Base-by-base conservation (phyloP, 2,888 invertebrate species). In the Drosophila dives region DNA sequence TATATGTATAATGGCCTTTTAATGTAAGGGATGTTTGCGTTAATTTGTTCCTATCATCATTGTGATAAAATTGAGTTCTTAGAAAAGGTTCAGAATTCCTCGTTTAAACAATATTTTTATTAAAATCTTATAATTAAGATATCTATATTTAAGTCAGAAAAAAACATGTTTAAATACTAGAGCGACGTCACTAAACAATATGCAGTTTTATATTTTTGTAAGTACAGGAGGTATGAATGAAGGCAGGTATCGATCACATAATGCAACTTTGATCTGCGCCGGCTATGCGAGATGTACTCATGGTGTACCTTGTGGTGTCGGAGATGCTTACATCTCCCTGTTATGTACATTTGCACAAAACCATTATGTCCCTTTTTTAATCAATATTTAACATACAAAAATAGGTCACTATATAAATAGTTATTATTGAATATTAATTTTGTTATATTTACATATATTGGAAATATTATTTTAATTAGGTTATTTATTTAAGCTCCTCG, bases 401-500 rank as follows among this genome's bases (percentile, higher is more conserved):
- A 29, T 29, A 29, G 29, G 6, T 29, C 15, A 4, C 3, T 20
- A 15, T 20, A 15, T 8, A 15, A 7, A 20, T n/a, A n/a, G 40
- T 40, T n/a, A 20, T 15, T 23, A 15, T 7, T 45, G 15, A 51
- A 33, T 3, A 20, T 60, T 38, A 32, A 51, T 17, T 38, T 38
- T 32, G 23, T 3, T 26, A 49, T 38, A 42, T n/a, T 34, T 36
- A 11, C 15, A 12, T 26, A 26, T 29, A 48, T 15, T 32, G 36
- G 10, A 49, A 49, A 29, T 29, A 26, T 7, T 23, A 17, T 17
- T 15, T 45, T 45, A 45, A 15, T 45, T 15, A 23, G 1, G 1
- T 23, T 6, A 3, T n/a, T 64, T 15, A 49, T 17, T 59, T 26
- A 3, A 87, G 71, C 36, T 87, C 82, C 55, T 90, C 87, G 32